Conservation (phyloP, 2,888 invertebrate species). For the Habroteleia sp. region DNA sequence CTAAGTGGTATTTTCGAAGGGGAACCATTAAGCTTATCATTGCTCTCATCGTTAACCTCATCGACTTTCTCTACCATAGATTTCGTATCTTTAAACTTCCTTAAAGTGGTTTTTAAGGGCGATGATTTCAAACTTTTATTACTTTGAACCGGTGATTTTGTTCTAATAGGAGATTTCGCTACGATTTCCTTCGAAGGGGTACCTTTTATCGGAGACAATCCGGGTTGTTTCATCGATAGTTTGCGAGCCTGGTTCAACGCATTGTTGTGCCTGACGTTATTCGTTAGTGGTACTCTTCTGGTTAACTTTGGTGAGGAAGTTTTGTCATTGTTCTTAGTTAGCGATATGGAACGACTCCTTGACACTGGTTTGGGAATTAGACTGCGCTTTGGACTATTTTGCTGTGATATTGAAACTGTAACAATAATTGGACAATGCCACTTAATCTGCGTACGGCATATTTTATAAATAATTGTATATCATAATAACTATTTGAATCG, state of each 20-base stretch:
- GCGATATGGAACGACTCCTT: constrained; percentile 73
- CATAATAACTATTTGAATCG: too few relatives aligned
- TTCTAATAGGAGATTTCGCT: constrained; percentile 15
- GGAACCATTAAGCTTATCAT: constrained; percentile 60
- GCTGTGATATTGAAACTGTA: constrained; percentile 76
- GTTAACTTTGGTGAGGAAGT: constrained; percentile 72
- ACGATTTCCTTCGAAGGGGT: constrained; percentile 72
- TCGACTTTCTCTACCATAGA: constrained; percentile 60
- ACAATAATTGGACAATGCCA: too few relatives aligned
- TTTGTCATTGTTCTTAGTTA: constrained; percentile 71
- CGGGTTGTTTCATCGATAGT: constrained; percentile 59
- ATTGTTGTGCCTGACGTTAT: constrained; percentile 51
- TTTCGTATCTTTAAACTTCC: constrained; percentile 35
- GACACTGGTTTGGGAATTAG: constrained; percentile 76
- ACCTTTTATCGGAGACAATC: constrained; percentile 76
- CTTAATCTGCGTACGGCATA: too few relatives aligned
- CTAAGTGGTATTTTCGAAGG: constrained; percentile 77
- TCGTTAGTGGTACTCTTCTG: constrained; percentile 68
- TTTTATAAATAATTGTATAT: too few relatives aligned
- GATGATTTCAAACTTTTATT: constrained; percentile 48
- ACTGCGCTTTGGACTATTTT: constrained; percentile 77
- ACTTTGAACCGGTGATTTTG: constrained; percentile 32
- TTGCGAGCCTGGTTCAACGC: constrained; percentile 54
- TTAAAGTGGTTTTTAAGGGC: constrained; percentile 60
- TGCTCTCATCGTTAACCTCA: constrained; percentile 5